Evolutionary conservation across 2,797 vertebrate species (phyloP).

Genomic region (Acestrorhynchus altus): DNA sequence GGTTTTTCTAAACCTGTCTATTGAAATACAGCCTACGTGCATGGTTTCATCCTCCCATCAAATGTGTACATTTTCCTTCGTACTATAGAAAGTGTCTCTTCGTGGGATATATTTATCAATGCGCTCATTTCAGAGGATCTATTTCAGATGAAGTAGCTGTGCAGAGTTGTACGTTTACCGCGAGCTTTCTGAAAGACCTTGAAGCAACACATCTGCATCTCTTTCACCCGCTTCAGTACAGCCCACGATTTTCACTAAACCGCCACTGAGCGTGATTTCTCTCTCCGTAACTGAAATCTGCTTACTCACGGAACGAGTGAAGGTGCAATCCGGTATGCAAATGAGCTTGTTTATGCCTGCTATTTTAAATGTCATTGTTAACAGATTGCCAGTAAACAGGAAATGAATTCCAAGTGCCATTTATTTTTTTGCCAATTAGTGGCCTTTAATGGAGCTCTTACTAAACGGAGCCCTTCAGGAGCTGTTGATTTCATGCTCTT

Average conservation of each 20-base stretch:
- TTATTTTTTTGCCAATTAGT: conserved; percentile 42
- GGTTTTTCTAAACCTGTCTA: not conserved
- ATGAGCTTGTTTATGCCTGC: conserved; percentile 23
- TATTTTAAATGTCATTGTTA: conserved; percentile 55
- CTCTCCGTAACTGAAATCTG: conserved; percentile 41
- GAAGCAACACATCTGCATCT: conserved; percentile 5
- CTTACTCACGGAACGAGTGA: conserved; percentile 13
- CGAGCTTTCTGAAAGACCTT: conserved; percentile 4
- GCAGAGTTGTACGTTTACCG: not conserved
- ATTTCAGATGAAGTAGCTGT: not conserved
- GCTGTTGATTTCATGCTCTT: conserved; percentile 13
- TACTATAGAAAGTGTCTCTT: not conserved
- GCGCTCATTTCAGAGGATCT: conserved; percentile 1
- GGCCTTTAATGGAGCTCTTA: conserved; percentile 32
- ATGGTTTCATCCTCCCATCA: not conserved
- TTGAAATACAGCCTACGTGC: not conserved
- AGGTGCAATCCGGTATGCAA: conserved; percentile 29
- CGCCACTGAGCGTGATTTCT: conserved; percentile 42
- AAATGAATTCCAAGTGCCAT: conserved; percentile 44
- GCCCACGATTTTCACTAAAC: not conserved
- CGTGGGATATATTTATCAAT: not conserved
- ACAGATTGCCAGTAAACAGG: conserved; percentile 48
- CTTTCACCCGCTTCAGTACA: conserved; percentile 15
- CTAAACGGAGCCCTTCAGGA: conserved; percentile 5
- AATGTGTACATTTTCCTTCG: not conserved